Conservation (phyloP, 1,140 invertebrate species). For the Calliphora vicina region DNA sequence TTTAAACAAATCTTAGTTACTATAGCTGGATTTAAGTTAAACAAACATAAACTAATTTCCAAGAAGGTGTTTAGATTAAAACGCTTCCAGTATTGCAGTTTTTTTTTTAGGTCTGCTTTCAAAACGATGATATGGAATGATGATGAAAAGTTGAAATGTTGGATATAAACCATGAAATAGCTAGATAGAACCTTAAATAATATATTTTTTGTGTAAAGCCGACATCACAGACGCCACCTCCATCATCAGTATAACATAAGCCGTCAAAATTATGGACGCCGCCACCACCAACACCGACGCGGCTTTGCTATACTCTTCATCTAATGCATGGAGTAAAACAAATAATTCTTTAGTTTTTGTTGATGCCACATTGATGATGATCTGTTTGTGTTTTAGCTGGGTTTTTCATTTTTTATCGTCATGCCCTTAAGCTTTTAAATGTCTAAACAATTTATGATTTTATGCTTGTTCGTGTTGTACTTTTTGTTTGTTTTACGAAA, state of each 20-base stretch:
- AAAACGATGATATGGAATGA: slow-evolving; percentile 4
- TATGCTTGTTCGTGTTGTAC: background rate
- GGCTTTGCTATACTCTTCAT: background rate
- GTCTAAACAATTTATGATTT: slow-evolving; percentile 27
- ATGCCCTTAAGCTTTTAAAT: slow-evolving; percentile 20
- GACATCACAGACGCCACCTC: slow-evolving; percentile 25
- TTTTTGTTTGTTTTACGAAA: background rate
- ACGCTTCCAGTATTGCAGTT: background rate
- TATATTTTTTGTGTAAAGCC: background rate
- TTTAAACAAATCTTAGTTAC: background rate
- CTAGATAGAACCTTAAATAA: background rate
- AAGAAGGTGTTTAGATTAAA: slow-evolving; percentile 11
- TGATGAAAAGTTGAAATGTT: background rate
- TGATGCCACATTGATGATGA: background rate
- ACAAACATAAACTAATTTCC: slow-evolving; percentile 19
- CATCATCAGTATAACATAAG: background rate
- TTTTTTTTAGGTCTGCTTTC: too few relatives aligned
- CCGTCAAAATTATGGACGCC: background rate
- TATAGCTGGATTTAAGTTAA: background rate
- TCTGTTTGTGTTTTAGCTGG: background rate
- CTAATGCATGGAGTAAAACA: slow-evolving; percentile 22
- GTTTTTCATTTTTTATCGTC: background rate
- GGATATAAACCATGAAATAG: background rate
- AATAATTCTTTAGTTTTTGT: background rate
- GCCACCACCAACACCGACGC: background rate